These are phyloP conservation scores for Mactra quadrangularis DNA, from an alignment of 1,140 invertebrate genomes.

Conservation along the genomic window DNA sequence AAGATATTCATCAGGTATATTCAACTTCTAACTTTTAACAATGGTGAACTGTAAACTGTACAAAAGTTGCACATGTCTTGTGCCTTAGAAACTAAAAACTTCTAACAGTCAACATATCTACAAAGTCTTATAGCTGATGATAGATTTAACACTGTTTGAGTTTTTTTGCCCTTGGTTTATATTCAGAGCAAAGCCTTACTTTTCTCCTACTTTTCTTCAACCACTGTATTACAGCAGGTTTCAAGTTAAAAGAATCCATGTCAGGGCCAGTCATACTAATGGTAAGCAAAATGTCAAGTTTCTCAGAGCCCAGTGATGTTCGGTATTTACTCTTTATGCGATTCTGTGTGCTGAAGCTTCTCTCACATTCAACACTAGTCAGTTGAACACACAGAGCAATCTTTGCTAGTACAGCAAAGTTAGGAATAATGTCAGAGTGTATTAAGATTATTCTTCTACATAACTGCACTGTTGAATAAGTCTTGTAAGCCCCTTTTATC, in stretches of 20 bases:
- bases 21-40: no score
- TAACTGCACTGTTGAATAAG: neutral
- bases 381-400: slow-evolving; percentile 38
- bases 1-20: no score
- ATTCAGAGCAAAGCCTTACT: neutral
- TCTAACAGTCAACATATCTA: no score
- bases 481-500: slow-evolving; percentile 8
- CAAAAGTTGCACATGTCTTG: no score
- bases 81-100: no score
- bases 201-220: slow-evolving; percentile 34
- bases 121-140: no score
- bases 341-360: slow-evolving; percentile 41
- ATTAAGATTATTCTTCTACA: slow-evolving; percentile 20
- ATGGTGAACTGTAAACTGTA: no score
- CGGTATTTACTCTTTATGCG: slow-evolving; percentile 14
- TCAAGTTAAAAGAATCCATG: neutral
- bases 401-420: slow-evolving; percentile 14
- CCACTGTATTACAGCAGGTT: slow-evolving; percentile 11
- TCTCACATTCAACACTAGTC: slow-evolving; percentile 54
- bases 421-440: neutral
- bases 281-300: slow-evolving; percentile 11
- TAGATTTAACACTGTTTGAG: neutral
- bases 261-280: slow-evolving; percentile 6
- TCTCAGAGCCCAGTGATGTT: slow-evolving; percentile 9
- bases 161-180: slow-evolving; percentile 35